These are phyloP conservation scores for Sorex fumeus DNA, from an alignment of 2,113 vertebrate genomes.

Conservation along the genomic window DNA sequence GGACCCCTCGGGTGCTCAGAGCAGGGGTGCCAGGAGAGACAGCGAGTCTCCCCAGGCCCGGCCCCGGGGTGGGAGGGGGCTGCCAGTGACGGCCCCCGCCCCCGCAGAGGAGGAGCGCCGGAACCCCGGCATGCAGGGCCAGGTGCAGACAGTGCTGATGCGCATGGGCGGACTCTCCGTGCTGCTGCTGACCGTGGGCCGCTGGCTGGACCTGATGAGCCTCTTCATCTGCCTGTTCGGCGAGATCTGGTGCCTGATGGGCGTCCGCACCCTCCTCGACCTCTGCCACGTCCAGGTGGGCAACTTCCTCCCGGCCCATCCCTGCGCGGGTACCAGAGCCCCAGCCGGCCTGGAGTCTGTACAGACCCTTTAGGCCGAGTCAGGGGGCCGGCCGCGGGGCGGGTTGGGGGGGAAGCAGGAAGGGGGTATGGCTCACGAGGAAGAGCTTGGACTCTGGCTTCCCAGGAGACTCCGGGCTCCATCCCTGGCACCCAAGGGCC, in stretches of 20 bases:
- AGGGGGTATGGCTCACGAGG: no score
- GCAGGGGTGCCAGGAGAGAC: background rate
- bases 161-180: constrained; percentile 94
- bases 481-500: no score
- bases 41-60: no score
- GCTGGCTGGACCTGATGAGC: constrained; percentile 93
- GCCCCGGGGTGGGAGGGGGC: rapidly evolving
- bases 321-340: no score
- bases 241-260: constrained; percentile 93
- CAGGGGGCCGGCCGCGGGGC: no score
- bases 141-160: constrained; percentile 91
- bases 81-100: background rate
- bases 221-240: constrained; percentile 92
- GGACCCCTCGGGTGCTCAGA: rapidly evolving
- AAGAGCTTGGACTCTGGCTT: no score
- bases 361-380: background rate
- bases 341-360: background rate
- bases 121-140: constrained; percentile 75
- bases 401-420: no score
- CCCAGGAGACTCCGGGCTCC: no score
- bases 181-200: constrained; percentile 94
- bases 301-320: rapidly evolving
- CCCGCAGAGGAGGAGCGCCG: constrained; percentile 91
- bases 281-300: constrained; percentile 90
- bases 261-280: constrained; percentile 88